Base-by-base conservation (phyloP, 2,797 vertebrate genomes). In the Zalophus californianus region DNA sequence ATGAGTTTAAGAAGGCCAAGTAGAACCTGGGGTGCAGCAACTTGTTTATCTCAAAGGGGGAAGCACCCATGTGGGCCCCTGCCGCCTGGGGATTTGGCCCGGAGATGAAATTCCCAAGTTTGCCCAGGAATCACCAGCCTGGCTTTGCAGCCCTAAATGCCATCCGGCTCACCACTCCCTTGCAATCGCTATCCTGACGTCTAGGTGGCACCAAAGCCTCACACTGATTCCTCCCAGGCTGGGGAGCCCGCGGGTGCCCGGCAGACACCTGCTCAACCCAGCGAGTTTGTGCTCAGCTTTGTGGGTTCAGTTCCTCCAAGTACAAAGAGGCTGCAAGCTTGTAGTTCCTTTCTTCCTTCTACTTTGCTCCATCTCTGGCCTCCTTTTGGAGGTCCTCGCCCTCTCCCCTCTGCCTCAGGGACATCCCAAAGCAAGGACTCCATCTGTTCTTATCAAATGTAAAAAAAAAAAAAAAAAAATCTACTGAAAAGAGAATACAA, bases 201-300 rank as follows among this genome's bases (percentile, higher is more conserved):
- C 87, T 90, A 98, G 97, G 94, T 97, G 98, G 97, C 97, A 75
- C 95, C 95, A 90, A 90, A 96, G n/a, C 62, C 86, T 84, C 66
- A 58, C 20, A 0, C 38, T 20, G 92, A 62, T 50, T n/a, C 52
- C 93, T 77, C 85, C 41, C 68, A 27, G 70, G 29, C 25, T 1
- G 18, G 48, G 68, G 91, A 13, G 10, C 83, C 72, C 32, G 52
- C 79, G 68, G 7, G 41, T 70, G n/a, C 70, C 52, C 79, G 5
- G 23, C 23, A 1, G n/a, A 27, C 7, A 25, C 58, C 72, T 2
- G 93, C 78, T 75, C 48, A 32, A 14, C 41, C 32, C 41, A 1
- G 41, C 16, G 7, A 62, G 54, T 8, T n/a, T 4, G 5, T 2
- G 48, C 62, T 44, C 88, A 1, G 72, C 32, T 79, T 20, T 64